A percentile compares a stretch with the other conserved stretches of the same genome.
phyloP scores from a whole-genome alignment of 2,113 vertebrate species.

The Gyps fulvus region DNA sequence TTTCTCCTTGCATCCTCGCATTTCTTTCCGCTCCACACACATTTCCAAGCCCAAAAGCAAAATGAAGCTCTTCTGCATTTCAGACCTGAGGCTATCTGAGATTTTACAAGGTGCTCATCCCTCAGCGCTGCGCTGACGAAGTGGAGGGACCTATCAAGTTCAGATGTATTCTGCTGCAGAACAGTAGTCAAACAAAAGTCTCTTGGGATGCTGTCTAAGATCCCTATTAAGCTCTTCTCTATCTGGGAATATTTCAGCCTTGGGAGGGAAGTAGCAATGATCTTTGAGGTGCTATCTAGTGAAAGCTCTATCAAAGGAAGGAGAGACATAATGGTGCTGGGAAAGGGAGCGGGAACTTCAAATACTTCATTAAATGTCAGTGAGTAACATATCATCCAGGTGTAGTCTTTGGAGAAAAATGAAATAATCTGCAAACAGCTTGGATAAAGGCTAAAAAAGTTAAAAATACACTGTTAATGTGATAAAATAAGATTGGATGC shows the following conservation, averaged over 20 bases:
- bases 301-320: background rate
- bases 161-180: background rate
- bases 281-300: background rate
- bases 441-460: constrained; percentile 25
- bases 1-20: background rate
- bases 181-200: background rate
- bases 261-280: background rate
- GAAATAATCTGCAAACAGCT: constrained; percentile 65
- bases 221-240: background rate
- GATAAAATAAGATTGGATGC: constrained; percentile 35
- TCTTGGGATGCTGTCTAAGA: background rate
- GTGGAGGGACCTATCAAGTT: background rate
- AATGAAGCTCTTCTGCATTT: background rate
- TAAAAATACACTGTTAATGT: constrained; percentile 35
- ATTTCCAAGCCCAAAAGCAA: background rate
- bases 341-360: background rate
- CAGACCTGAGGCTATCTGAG: background rate
- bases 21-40: accelerated
- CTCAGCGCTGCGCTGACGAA: background rate
- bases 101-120: background rate
- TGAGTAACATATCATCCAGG: constrained; percentile 7
- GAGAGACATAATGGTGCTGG: background rate
- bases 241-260: constrained; percentile 29
- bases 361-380: background rate
- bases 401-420: constrained; percentile 29